phyloP scores from a whole-genome alignment of 92 coral and sea anemone species.

The Meandrina meandrites region DNA sequence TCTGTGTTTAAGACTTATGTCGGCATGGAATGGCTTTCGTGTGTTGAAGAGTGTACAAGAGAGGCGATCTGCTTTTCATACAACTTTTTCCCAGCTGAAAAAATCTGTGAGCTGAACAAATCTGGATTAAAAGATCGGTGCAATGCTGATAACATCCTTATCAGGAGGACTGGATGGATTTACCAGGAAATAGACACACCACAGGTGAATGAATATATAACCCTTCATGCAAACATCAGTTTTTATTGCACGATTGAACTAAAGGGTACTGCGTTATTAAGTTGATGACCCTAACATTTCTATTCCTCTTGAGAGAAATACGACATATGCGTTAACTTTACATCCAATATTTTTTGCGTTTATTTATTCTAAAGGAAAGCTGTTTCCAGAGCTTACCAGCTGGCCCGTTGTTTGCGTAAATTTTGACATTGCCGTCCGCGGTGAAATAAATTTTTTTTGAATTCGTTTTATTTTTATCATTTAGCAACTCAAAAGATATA shows the following conservation, averaged over 20 bases:
- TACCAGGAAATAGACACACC: background rate
- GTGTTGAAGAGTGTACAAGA: conserved; percentile 9
- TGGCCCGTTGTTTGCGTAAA: background rate
- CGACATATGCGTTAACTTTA: background rate
- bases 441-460: background rate
- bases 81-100: background rate
- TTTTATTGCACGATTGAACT: background rate
- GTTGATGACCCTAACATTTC: background rate
- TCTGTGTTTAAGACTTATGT: background rate
- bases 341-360: background rate
- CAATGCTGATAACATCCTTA: background rate
- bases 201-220: background rate
- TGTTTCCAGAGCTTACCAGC: background rate
- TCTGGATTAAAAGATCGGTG: conserved; percentile 12
- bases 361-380: background rate
- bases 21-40: conserved; percentile 12
- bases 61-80: background rate
- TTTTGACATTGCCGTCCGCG: background rate
- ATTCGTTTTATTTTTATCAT: background rate
- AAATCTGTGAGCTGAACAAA: conserved; percentile 8
- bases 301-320: background rate
- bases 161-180: background rate
- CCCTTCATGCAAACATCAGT: background rate
- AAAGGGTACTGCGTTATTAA: background rate
- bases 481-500: background rate